Percentiles rank a stretch among this genome's conserved stretches.
Conservation (phyloP, 2,113 vertebrate genomes). For the Mesembrinibis cayennensis region DNA sequence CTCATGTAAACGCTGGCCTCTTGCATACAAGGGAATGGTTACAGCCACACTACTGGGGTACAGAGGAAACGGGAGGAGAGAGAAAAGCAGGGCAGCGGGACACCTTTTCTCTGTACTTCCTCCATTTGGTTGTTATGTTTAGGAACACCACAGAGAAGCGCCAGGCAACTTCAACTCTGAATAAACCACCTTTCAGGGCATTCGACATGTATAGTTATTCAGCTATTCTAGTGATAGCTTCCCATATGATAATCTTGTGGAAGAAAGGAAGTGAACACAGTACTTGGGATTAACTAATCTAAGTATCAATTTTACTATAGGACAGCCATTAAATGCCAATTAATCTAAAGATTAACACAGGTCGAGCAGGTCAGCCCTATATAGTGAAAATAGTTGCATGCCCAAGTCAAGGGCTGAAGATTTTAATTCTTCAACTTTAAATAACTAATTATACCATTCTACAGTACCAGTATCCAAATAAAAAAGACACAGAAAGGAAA, state of each 20-base stretch:
- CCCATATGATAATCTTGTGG: not conserved
- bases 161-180: not conserved
- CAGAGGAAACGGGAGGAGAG: not conserved
- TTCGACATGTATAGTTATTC: not conserved
- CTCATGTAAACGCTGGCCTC: not conserved
- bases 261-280: not conserved
- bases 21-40: no score
- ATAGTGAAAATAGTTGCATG: rapidly evolving
- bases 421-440: not conserved
- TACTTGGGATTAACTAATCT: not conserved
- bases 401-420: not conserved
- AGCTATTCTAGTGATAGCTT: not conserved
- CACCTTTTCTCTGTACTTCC: not conserved
- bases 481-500: not conserved
- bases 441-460: not conserved
- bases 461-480: not conserved
- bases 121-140: not conserved
- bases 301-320: not conserved
- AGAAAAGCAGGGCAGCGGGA: not conserved
- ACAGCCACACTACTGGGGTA: not conserved
- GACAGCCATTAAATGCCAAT: not conserved
- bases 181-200: not conserved
- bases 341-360: not conserved
- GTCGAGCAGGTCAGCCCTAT: not conserved
- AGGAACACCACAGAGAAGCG: not conserved